phyloP scores from a whole-genome alignment of 2,113 vertebrate genomes.

The Mesitornis unicolor region DNA sequence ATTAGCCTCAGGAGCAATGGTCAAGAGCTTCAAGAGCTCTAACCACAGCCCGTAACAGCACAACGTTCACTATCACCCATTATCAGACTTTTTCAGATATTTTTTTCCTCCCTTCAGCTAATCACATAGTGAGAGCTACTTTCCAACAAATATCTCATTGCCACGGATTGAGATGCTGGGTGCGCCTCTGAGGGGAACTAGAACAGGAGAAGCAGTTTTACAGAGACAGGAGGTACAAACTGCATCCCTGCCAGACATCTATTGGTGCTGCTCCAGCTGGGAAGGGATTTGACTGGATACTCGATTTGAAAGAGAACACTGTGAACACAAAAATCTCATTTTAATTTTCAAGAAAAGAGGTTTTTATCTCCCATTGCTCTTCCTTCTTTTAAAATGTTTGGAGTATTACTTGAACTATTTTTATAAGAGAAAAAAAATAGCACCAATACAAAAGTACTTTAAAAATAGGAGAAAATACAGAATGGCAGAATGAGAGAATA shows the following conservation, averaged over 20 bases:
- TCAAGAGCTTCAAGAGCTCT: neutral
- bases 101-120: neutral
- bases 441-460: neutral
- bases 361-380: neutral
- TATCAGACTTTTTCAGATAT: conserved; percentile 4
- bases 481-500: neutral
- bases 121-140: neutral
- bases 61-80: neutral
- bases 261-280: neutral
- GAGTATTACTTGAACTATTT: neutral
- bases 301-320: neutral
- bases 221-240: neutral
- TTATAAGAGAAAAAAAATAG: neutral
- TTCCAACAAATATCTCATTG: neutral
- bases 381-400: neutral
- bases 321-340: neutral
- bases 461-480: neutral
- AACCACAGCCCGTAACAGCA: neutral
- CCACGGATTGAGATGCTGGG: neutral
- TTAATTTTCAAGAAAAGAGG: neutral
- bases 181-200: neutral
- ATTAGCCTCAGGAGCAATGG: neutral
- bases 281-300: neutral
- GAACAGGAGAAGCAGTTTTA: neutral
- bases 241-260: neutral